Percentiles rank a stretch among this genome's conserved stretches.
Evolutionary conservation across 2,797 vertebrate species (phyloP).

Genomic region (Acrocephalus scirpaceus): DNA sequence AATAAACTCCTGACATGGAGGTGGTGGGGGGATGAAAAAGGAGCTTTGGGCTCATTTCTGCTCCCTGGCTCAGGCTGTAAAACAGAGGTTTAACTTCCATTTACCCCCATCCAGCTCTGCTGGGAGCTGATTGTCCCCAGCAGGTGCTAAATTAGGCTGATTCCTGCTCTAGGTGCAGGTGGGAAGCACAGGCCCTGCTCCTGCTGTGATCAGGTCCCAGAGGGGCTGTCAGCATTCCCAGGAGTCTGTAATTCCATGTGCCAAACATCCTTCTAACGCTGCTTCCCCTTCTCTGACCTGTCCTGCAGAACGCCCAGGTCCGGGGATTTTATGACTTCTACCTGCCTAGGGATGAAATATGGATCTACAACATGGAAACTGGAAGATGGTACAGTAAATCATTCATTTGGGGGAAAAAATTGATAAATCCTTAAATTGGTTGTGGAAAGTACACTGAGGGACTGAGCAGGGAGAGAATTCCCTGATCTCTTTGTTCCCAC

Average conservation of each 20-base stretch:
- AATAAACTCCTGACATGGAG: background rate
- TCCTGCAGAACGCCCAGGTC: slow-evolving; percentile 86
- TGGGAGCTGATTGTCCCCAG: background rate
- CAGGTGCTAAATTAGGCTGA: background rate
- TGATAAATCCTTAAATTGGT: background rate
- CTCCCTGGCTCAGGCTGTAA: background rate
- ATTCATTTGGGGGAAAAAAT: fast-evolving
- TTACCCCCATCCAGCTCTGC: background rate
- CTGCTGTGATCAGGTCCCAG: background rate
- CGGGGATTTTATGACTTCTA: slow-evolving; percentile 90
- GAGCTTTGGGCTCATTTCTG: background rate
- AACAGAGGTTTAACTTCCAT: background rate
- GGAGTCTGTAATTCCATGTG: background rate
- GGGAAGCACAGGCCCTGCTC: background rate
- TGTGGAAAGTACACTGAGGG: background rate
- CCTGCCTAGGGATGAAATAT: slow-evolving; percentile 91
- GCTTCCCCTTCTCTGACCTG: background rate
- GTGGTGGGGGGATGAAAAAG: background rate
- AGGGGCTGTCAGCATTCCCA: background rate
- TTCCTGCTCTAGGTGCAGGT: background rate
- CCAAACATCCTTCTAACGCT: background rate
- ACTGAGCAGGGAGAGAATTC: background rate
- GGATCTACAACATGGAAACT: slow-evolving; percentile 96
- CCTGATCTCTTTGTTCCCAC: background rate
- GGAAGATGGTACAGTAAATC: slow-evolving; percentile 85